These are phyloP conservation scores for Cecropterus lyciades DNA, from an alignment of 1,140 invertebrate genomes.

Conservation along the genomic window DNA sequence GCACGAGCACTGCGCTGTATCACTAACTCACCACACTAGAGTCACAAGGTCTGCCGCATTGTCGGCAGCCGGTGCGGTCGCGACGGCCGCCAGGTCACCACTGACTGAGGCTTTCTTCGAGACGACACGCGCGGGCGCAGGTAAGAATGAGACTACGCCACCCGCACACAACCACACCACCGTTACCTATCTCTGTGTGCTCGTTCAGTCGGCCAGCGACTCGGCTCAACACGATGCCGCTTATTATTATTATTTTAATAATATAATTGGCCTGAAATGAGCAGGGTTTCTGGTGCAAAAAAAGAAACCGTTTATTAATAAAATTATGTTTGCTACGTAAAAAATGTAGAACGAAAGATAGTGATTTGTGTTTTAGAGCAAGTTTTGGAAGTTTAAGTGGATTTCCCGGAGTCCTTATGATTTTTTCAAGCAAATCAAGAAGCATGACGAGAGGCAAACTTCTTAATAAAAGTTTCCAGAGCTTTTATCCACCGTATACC, in stretches of 20 bases:
- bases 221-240: constrained; percentile 27
- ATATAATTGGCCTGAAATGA: constrained; percentile 12
- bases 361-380: not conserved
- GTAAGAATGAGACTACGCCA: constrained; percentile 70
- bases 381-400: constrained; percentile 15
- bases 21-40: constrained; percentile 77
- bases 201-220: constrained; percentile 39
- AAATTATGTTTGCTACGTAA: not conserved
- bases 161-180: constrained; percentile 47
- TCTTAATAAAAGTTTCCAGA: constrained; percentile 27
- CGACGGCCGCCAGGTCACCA: constrained; percentile 75
- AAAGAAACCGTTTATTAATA: constrained; percentile 23
- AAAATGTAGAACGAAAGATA: constrained; percentile 29
- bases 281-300: constrained; percentile 7
- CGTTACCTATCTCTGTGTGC: constrained; percentile 45
- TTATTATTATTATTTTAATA: constrained; percentile 25
- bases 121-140: constrained; percentile 70
- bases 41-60: constrained; percentile 75
- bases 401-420: constrained; percentile 11
- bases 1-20: constrained; percentile 76
- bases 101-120: constrained; percentile 75
- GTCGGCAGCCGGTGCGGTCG: constrained; percentile 72
- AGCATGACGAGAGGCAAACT: constrained; percentile 19
- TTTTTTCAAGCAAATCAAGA: constrained; percentile 18
- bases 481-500: constrained; percentile 26